Conservation (phyloP, 2,888 invertebrate species). For the Acrobasis suavella region DNA sequence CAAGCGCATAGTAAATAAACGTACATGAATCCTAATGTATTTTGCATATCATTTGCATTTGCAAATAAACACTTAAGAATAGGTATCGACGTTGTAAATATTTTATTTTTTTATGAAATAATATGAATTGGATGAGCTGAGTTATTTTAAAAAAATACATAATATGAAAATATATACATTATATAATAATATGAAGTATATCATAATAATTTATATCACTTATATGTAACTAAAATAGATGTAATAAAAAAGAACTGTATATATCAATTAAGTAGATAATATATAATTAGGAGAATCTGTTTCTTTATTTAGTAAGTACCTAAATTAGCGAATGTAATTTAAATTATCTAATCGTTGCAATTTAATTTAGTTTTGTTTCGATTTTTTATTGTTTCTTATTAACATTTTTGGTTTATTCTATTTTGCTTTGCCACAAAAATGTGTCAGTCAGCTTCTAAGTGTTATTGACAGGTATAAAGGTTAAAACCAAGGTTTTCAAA, state of each 20-base stretch:
- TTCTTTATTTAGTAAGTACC: neutral
- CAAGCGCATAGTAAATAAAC: constrained; percentile 44
- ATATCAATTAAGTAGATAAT: too few species aligned
- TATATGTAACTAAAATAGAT: neutral
- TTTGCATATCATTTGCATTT: neutral
- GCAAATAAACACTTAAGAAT: neutral
- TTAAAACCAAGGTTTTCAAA: constrained; percentile 33
- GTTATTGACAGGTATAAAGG: constrained; percentile 32
- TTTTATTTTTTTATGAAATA: neutral
- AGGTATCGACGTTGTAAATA: neutral
- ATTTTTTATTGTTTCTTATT: neutral
- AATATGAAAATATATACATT: too few species aligned
- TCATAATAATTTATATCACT: neutral
- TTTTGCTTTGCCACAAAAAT: constrained; percentile 1
- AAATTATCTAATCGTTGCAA: neutral
- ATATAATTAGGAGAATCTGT: neutral
- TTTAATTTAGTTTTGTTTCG: neutral
- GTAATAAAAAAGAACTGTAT: too few species aligned
- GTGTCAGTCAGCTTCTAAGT: constrained; percentile 27
- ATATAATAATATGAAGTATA: neutral
- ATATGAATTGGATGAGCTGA: neutral
- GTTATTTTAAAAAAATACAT: too few species aligned
- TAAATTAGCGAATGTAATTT: neutral
- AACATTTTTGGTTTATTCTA: too few species aligned
- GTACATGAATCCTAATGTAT: neutral